A percentile compares a stretch with the other conserved stretches of the same genome.
These are phyloP conservation scores for Neogale vison DNA, from an alignment of 2,113 vertebrate genomes.

Conservation along the genomic window DNA sequence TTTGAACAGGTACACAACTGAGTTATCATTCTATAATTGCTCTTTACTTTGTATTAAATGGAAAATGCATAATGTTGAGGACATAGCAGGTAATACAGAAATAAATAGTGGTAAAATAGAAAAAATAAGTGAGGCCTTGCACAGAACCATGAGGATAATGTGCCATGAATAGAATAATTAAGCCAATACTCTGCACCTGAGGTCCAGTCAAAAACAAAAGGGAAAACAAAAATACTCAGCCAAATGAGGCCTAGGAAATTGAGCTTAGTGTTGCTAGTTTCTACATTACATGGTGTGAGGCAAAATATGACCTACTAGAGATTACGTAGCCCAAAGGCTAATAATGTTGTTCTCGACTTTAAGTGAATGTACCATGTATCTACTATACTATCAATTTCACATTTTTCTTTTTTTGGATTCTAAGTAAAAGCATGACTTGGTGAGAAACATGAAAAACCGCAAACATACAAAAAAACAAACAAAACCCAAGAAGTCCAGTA, in stretches of 20 bases:
- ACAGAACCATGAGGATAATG: neutral
- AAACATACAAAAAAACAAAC: neutral
- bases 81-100: neutral
- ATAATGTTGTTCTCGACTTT: neutral
- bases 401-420: neutral
- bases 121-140: neutral
- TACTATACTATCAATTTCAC: neutral
- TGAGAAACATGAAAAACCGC: neutral
- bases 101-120: neutral
- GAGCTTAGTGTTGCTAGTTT: neutral
- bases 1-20: neutral
- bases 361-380: neutral
- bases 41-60: neutral
- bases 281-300: neutral
- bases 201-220: neutral
- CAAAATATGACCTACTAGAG: neutral
- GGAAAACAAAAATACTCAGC: neutral
- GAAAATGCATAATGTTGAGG: neutral
- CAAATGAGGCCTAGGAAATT: neutral
- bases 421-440: neutral
- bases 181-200: neutral
- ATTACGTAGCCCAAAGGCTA: neutral
- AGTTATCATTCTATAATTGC: neutral
- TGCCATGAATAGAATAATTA: neutral
- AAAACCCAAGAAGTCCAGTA: neutral